Percentiles rank a stretch among this genome's conserved stretches.
Conservation (phyloP, 2,113 vertebrate species). For the Panurus biarmicus region DNA sequence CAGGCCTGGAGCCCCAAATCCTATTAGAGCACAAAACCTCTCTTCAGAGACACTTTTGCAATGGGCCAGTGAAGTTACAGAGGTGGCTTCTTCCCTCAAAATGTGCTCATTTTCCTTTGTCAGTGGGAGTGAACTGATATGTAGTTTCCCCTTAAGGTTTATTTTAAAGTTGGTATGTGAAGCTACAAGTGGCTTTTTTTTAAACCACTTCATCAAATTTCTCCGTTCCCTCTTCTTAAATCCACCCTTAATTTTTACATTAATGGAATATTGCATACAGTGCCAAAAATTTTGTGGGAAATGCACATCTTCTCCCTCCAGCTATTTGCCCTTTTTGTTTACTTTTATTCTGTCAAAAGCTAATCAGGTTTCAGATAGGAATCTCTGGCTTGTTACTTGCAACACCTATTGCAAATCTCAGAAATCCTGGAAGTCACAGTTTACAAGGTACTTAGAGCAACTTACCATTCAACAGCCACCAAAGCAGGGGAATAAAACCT, state of each 20-base stretch:
- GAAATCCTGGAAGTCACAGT: not conserved
- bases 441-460: not conserved
- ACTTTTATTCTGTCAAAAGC: not conserved
- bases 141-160: not conserved
- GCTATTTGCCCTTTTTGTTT: not conserved
- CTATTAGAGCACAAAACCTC: not conserved
- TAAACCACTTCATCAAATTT: not conserved
- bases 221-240: not conserved
- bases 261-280: not conserved
- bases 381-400: not conserved
- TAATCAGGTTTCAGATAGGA: not conserved
- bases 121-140: not conserved
- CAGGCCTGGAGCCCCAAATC: not conserved
- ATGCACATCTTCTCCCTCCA: not conserved
- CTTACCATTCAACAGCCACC: conserved; percentile 84
- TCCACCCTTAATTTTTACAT: not conserved
- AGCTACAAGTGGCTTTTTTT: not conserved
- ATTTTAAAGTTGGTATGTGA: not conserved
- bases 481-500: conserved; percentile 79
- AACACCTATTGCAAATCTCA: not conserved
- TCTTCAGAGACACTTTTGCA: not conserved
- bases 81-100: not conserved
- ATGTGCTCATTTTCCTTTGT: not conserved
- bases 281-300: not conserved
- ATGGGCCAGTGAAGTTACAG: not conserved